Evolutionary conservation across 2,888 invertebrate genomes (phyloP), one percentile per base, ranked within the genome.

Genomic region (Euplagia quadripunctaria): DNA sequence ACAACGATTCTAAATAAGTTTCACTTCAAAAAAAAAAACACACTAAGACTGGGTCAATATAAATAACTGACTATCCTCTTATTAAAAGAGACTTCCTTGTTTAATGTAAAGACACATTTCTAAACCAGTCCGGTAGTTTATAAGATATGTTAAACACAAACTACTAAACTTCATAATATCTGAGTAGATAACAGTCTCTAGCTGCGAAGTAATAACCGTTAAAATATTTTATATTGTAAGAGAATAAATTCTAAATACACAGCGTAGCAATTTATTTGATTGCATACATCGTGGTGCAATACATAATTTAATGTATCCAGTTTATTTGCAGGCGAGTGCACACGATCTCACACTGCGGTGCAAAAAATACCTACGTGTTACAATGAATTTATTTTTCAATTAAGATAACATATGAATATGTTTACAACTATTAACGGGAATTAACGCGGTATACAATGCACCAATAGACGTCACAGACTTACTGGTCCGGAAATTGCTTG

Each of bases 211-310:
- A 79, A 77, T 74, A 72, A 73, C 74, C 68, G 71, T 77, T 79
- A 77, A 71, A 78, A 83, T 82, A 82, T 83, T 73, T 81, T 81
- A 71, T 81, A 82, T 82, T 77, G 74, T 77, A 74, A 68, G 78
- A 77, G 77, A 73, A 76, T 72, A 83, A 74, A 77, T 77, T 82
- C 75, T 68, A 78, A 77, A 75, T 80, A 79, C 65, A 79, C 74
- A 75, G 70, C 76, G 71, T 73, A 77, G 82, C 80, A 80, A 85
- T 84, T 85, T 84, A 81, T 85, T 81, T 83, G 81, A 84, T 85
- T 83, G 78, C 82, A 77, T 75, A 78, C 79, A 81, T 82, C 76
- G 78, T 77, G 72, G 76, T 83, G 78, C 78, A 85, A 86, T 84
- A 82, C 76, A 81, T 82, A 79, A 84, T 80, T 80, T 79, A 82